These are phyloP conservation scores for Acanthosepion esculentum DNA, from an alignment of 2,888 invertebrate genomes.

Conservation along the genomic window DNA sequence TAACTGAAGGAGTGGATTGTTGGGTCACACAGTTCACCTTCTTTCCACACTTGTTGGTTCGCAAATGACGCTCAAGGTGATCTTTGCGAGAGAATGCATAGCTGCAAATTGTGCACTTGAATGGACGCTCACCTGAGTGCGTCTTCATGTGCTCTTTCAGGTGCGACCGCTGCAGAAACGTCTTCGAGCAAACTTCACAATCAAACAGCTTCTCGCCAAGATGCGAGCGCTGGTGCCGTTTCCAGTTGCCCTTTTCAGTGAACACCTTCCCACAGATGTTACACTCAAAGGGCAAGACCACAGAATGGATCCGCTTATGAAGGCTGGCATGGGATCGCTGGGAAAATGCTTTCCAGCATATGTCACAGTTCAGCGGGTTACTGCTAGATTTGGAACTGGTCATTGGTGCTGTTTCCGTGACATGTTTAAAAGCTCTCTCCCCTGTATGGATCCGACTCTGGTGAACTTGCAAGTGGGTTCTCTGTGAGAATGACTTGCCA, in stretches of 20 bases:
- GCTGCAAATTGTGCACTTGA: constrained; percentile 17
- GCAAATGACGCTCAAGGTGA: constrained; percentile 39
- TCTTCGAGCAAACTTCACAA: constrained; percentile 46
- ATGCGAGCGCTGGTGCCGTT: constrained; percentile 51
- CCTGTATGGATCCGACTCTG: constrained; percentile 44
- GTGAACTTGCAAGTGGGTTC: constrained; percentile 37
- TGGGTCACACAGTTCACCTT: neutral
- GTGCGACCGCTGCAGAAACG: constrained; percentile 45
- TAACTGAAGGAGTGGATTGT: neutral
- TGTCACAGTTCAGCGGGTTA: constrained; percentile 40
- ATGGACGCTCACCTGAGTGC: constrained; percentile 6
- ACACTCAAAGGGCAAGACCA: constrained; percentile 53
- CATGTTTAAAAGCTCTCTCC: neutral
- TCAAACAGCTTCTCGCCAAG: constrained; percentile 24
- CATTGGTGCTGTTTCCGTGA: neutral
- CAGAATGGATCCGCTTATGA: constrained; percentile 40
- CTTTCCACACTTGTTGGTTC: constrained; percentile 36
- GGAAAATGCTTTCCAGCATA: constrained; percentile 40
- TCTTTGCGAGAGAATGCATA: constrained; percentile 41
- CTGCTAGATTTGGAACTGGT: neutral
- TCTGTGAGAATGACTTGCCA: constrained; percentile 37
- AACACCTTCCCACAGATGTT: constrained; percentile 59
- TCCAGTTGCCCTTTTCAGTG: constrained; percentile 57
- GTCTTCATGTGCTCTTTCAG: constrained; percentile 38
- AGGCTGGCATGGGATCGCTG: constrained; percentile 39